Evolutionary conservation across 2,888 invertebrate genomes (phyloP), one percentile per base, ranked within the genome.

Genomic region (Entomobrya proxima): DNA sequence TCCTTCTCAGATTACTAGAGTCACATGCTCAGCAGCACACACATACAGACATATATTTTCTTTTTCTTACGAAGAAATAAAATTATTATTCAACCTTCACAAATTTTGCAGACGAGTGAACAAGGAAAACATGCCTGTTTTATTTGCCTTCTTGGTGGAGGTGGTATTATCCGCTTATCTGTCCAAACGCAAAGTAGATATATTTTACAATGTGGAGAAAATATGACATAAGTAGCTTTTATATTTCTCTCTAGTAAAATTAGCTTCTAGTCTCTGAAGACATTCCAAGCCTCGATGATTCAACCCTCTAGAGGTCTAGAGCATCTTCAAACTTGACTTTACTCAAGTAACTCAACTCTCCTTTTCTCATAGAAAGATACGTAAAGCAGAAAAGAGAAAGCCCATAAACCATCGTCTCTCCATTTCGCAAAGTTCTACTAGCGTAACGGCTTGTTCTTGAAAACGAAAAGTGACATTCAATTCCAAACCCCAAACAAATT

Each of bases 381-480:
- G n/a, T n/a, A n/a, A n/a, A n/a, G n/a, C n/a, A n/a, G n/a, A n/a
- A n/a, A n/a, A n/a, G n/a, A n/a, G 47, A 47, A 47, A 47, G 9
- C 47, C 47, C 18, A 47, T n/a, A 47, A 47, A n/a, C 18, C 47
- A 44, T 44, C 44, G 44, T 44, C 47, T 7, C 47, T 7, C 2
- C 9, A 15, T 47, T 18, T 2, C 47, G 18, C 18, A n/a, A n/a
- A n/a, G n/a, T n/a, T n/a, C n/a, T n/a, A n/a, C 7, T 50, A 50
- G 21, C 7, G 50, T 9, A 50, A 50, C 21, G 40, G 69, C 27
- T 72, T 44, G 47, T 75, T 75, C 13, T 55, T 76, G 32, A 58
- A 75, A 32, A n/a, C n/a, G 61, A 77, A 77, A 61, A 61, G 77
- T 77, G 44, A 30, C 55, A 77, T 77, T 77, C 77, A 77, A 77